Conservation (phyloP, 2,113 vertebrate species). For the Pyrgilauda ruficollis region DNA sequence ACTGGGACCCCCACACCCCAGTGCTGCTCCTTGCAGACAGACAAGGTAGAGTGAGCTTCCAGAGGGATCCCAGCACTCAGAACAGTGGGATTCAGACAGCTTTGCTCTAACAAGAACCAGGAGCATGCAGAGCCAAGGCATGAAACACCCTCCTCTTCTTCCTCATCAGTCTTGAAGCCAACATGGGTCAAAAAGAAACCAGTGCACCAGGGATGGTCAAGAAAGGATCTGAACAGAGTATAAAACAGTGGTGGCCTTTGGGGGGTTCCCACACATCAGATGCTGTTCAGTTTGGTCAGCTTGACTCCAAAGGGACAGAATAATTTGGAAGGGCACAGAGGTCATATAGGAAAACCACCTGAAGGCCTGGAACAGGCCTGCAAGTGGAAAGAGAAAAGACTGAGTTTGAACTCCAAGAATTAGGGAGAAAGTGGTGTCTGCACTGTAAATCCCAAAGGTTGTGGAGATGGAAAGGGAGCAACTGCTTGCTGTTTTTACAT, state of each 20-base stretch:
- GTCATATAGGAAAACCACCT: not conserved
- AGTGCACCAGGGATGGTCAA: no score
- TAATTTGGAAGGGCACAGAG: not conserved
- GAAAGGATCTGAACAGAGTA: not conserved
- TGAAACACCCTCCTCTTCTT: not conserved
- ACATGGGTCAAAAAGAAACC: not conserved
- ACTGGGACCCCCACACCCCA: not conserved
- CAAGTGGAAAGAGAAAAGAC: not conserved
- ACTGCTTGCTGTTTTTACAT: not conserved
- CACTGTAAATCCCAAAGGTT: not conserved
- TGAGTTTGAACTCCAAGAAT: not conserved
- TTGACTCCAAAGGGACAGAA: not conserved
- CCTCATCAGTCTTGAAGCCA: not conserved
- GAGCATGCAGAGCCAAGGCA: not conserved
- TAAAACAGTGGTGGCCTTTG: not conserved
- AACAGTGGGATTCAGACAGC: not conserved
- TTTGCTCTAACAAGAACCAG: not conserved
- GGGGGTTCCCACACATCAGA: not conserved
- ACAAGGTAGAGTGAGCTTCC: not conserved
- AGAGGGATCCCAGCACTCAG: not conserved
- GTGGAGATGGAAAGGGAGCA: not conserved
- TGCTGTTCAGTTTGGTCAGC: not conserved
- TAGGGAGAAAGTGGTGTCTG: not conserved
- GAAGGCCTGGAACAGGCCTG: not conserved
- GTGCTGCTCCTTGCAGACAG: not conserved